Percentiles rank a stretch among this genome's conserved stretches.
phyloP scores from a whole-genome alignment of 37 sponge, comb jelly and placozoan species.

The Aplysina aerophoba region DNA sequence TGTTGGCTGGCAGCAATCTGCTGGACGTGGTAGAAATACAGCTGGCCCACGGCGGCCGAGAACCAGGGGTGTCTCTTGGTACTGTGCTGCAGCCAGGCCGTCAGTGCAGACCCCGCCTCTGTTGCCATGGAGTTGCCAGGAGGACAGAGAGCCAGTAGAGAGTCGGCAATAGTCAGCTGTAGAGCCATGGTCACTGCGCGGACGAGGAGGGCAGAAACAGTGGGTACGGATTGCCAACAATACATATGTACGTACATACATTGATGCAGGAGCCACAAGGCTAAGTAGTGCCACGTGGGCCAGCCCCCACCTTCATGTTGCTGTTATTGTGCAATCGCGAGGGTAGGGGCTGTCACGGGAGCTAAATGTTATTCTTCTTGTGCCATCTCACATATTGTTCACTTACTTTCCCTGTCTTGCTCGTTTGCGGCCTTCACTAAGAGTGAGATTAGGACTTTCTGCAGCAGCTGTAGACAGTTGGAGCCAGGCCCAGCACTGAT shows the following conservation, averaged over 20 bases:
- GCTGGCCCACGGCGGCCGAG: too few relatives aligned
- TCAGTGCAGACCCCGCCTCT: neutral
- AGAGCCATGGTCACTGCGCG: neutral
- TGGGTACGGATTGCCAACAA: too few relatives aligned
- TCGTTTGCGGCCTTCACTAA: neutral
- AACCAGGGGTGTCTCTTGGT: neutral
- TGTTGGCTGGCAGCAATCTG: neutral
- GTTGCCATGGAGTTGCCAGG: neutral
- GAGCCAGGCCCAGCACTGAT: too few relatives aligned
- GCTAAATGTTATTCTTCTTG: too few relatives aligned
- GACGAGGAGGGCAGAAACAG: neutral
- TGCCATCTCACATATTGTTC: too few relatives aligned
- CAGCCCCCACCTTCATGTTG: too few relatives aligned
- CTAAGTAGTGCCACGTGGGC: too few relatives aligned
- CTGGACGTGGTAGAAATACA: neutral
- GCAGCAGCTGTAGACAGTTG: neutral
- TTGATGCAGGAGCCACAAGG: too few relatives aligned
- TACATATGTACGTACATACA: too few relatives aligned
- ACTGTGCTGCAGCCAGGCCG: constrained; percentile 3
- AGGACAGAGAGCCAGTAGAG: constrained; percentile 1
- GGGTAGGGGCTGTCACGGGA: too few relatives aligned
- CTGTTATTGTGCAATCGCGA: too few relatives aligned
- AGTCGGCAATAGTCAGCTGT: constrained; percentile 4
- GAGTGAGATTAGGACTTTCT: neutral
- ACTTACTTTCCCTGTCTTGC: neutral